phyloP scores from a whole-genome alignment of 2,888 invertebrate species.

The Venusia cambrica region DNA sequence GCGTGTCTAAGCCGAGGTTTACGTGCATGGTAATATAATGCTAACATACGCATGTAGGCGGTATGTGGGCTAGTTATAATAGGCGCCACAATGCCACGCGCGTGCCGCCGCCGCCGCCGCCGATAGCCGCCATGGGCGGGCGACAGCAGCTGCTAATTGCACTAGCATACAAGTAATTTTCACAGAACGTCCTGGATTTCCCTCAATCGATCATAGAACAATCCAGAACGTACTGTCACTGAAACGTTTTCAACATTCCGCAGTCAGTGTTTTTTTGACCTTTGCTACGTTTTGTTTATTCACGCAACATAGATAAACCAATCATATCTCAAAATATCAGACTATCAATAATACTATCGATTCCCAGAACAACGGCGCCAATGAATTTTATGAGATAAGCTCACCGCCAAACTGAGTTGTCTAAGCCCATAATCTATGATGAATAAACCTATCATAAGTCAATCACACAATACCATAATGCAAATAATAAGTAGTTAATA shows the following conservation, averaged over 20 bases:
- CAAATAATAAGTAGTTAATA: too few species aligned
- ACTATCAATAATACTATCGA: conserved; percentile 1
- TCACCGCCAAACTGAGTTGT: too few species aligned
- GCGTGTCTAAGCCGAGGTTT: conserved; percentile 29
- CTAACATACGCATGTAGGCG: conserved; percentile 5
- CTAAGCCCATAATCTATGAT: too few species aligned
- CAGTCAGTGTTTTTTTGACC: too few species aligned
- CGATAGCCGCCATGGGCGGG: too few species aligned
- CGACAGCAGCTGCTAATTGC: too few species aligned
- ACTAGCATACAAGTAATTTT: conserved; percentile 3
- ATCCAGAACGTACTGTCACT: too few species aligned
- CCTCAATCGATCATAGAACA: neutral
- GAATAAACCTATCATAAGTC: too few species aligned
- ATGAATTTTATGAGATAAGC: conserved; percentile 1
- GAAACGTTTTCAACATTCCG: too few species aligned
- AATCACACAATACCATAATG: too few species aligned
- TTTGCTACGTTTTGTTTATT: too few species aligned
- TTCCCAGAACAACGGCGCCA: neutral
- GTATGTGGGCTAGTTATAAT: conserved; percentile 10
- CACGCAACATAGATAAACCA: conserved; percentile 1
- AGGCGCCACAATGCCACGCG: conserved; percentile 21
- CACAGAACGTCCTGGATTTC: conserved; percentile 5
- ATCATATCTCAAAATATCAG: conserved; percentile 1
- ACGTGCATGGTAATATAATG: conserved; percentile 19
- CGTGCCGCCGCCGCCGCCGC: too few species aligned